Conservation (phyloP, 2,113 vertebrate species). For the Electrona antarctica region DNA sequence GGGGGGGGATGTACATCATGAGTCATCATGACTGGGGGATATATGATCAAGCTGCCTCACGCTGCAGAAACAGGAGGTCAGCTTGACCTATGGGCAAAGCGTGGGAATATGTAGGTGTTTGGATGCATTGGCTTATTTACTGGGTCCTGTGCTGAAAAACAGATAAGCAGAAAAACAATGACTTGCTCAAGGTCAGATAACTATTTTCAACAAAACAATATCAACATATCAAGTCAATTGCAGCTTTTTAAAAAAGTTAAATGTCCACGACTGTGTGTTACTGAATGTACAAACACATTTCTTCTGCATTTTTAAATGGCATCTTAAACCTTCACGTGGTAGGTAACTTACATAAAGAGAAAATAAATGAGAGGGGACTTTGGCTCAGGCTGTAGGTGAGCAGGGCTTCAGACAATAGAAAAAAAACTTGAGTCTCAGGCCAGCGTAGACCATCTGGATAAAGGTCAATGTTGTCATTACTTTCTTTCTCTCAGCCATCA, state of each 20-base stretch:
- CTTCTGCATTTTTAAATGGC: slow-evolving; percentile 30
- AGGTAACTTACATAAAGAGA: slow-evolving; percentile 10
- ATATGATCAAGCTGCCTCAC: no score
- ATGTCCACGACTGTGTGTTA: not conserved
- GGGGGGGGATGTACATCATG: no score
- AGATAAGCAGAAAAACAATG: no score
- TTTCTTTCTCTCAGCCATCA: not conserved
- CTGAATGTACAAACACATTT: not conserved
- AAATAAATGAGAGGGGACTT: slow-evolving; percentile 2
- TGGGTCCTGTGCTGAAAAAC: no score
- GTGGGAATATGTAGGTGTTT: no score
- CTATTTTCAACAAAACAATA: no score
- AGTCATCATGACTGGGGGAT: no score
- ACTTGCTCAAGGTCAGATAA: no score
- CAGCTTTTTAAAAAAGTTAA: not conserved
- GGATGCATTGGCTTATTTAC: no score
- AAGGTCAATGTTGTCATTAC: slow-evolving; percentile 41
- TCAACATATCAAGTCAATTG: no score
- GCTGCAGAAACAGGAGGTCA: no score
- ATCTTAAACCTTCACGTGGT: slow-evolving; percentile 5
- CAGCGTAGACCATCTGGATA: slow-evolving; percentile 34
- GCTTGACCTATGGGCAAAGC: no score
- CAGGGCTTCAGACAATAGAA: slow-evolving; percentile 11
- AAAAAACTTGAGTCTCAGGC: slow-evolving; percentile 4
- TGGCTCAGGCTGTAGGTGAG: not conserved